A percentile compares a stretch with the other conserved stretches of the same genome.
Evolutionary conservation across 2,888 invertebrate genomes (phyloP).

Genomic region (Helicoverpa assulta): DNA sequence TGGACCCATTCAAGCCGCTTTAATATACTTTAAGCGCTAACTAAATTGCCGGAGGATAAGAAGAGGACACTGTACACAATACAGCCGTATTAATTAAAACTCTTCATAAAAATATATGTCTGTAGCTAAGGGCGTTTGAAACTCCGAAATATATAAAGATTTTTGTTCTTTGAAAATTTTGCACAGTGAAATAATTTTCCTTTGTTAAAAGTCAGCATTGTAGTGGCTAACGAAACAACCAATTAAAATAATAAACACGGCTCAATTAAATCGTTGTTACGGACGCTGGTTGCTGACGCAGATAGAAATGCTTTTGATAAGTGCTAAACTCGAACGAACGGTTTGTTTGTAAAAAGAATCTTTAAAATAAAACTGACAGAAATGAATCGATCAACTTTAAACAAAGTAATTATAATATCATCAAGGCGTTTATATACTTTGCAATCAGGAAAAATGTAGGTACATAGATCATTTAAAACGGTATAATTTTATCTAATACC

Average conservation of each 20-base stretch:
- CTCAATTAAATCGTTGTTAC: conserved; percentile 48
- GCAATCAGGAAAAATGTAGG: no score
- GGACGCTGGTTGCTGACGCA: conserved; percentile 51
- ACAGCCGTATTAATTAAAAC: conserved; percentile 44
- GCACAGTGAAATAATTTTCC: conserved; percentile 21
- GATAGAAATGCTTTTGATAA: conserved; percentile 57
- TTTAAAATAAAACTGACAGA: conserved; percentile 4
- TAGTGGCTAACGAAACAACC: conserved; percentile 58
- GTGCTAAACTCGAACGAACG: conserved; percentile 32
- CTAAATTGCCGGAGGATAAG: conserved; percentile 51
- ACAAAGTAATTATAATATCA: no score
- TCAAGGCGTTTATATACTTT: no score
- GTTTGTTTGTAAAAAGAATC: conserved; percentile 1
- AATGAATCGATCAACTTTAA: no score
- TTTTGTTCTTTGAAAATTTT: conserved; percentile 38
- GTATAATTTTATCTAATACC: no score
- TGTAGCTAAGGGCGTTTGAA: conserved; percentile 17
- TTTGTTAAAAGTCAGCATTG: conserved; percentile 51
- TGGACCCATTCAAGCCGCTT: conserved; percentile 42
- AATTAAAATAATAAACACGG: conserved; percentile 67
- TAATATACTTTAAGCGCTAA: conserved; percentile 52
- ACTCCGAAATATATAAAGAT: conserved; percentile 18
- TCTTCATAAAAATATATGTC: conserved; percentile 19
- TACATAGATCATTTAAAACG: no score
- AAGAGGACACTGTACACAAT: conserved; percentile 26